Evolutionary conservation across 2,888 invertebrate genomes (phyloP), one percentile per base, ranked within the genome.

Genomic region (Hipparchia semele): DNA sequence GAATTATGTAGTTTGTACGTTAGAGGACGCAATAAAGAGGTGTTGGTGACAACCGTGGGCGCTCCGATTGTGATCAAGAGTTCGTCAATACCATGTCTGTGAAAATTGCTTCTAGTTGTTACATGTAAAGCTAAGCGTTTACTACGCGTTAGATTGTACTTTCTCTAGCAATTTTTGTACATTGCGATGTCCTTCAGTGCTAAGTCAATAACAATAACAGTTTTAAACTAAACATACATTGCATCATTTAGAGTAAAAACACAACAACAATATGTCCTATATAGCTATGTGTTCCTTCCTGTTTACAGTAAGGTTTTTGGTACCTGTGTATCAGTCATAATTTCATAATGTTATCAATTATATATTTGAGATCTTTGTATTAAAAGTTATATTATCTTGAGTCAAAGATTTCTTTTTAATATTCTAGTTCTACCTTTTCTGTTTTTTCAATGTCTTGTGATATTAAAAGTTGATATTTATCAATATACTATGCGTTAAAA

Each of bases 1-100:
- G 93, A 93, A 91, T 87, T 89, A 89, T 89, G 87, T 90, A 89
- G 90, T 87, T 91, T 89, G 87, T 83, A 85, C 85, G 85, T 82
- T 90, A 88, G 87, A 91, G 90, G 89, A 91, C 91, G 85, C 82
- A 87, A 86, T 84, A 88, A 87, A 49, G 89, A 88, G 87, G 87
- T 89, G 88, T 86, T 83, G 78, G 74, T 73, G 83, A 82, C 75
- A 79, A 81, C 80, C 79, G 80, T 83, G 82, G 82, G 71, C 75
- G 75, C 75, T 71, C 72, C 74, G 75, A 76, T 78, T 76, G 45
- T 73, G 60, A 69, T 77, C 75, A 75, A 75, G 71, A 78, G 72
- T 68, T 58, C 72, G 46, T 54, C 70, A 68, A 72, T 71, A 53
- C 68, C 58, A 58, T 46, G 64, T 61, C 45, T 51, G 46, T n/a